Base-by-base conservation (phyloP, 2,888 invertebrate genomes). In the Cryptocephalus moraei region DNA sequence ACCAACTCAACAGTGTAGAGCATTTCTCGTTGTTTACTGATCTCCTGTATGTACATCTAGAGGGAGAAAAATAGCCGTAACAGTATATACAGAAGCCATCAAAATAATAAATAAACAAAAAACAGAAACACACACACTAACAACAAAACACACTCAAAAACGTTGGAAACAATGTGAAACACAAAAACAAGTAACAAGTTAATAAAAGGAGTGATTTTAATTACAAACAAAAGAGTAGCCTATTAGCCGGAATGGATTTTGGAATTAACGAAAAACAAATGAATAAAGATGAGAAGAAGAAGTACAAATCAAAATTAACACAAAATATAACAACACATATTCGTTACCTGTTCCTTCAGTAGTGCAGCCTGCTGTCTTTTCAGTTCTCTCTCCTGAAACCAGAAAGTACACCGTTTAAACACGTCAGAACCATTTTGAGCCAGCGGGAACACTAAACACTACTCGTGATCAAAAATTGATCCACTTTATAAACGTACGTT, bases 351-450 rank as follows among this genome's bases (percentile, higher is more conserved):
- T 74, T 92, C 91, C 75, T 91, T 91, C 59, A 91, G 75, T 65
- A 91, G 78, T 55, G 89, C 84, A 44, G 89, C 85, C 68, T 92
- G 91, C 67, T 92, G 91, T 63, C 91, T 76, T 73, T 92, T 91
- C 65, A 91, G 72, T 74, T 93, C 92, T 68, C 90, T 81, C 70
- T 93, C 92, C 92, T 92, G 78, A 48, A 82, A 78, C 71, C 75
- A 75, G 61, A 60, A 50, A 48, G 54, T 45, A 8, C 22, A 22
- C 6, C 6, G 3, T 22, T 22, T 22, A 22, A 22, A 22, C 22
- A 22, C 22, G n/a, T n/a, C n/a, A 22, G 6, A 4, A 22, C 22
- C 6, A 4, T 22, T 6, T 22, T 22, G 22, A 2, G 6, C 22
- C 6, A 22, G 6, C 22, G 3, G 6, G 2, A 22, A 22, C 22